These are phyloP conservation scores for Glaucopsyche alexis DNA, from an alignment of 2,888 invertebrate species.

Conservation along the genomic window DNA sequence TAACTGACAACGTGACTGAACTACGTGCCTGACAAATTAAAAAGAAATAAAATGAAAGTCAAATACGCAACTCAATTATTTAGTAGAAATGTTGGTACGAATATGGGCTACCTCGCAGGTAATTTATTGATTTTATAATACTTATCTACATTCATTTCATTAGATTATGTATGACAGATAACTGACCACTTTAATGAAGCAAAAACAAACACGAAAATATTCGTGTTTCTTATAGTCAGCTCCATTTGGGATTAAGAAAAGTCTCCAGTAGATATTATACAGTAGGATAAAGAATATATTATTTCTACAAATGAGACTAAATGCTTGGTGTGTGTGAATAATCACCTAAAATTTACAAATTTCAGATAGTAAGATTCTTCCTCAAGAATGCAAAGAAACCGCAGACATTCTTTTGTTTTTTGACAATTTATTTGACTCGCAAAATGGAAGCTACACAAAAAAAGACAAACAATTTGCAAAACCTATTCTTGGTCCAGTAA, in stretches of 20 bases:
- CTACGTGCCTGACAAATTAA: slow-evolving; percentile 40
- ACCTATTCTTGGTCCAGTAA: no score
- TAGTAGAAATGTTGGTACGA: slow-evolving; percentile 22
- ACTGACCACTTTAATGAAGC: not conserved
- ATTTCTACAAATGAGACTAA: no score
- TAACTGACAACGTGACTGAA: slow-evolving; percentile 42
- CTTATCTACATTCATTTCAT: no score
- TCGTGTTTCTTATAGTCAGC: not conserved
- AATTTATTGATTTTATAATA: not conserved
- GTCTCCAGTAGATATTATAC: not conserved
- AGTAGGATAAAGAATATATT: no score
- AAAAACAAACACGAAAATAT: not conserved
- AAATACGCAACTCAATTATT: slow-evolving; percentile 35
- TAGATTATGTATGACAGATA: not conserved
- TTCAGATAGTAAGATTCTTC: no score
- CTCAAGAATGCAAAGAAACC: no score
- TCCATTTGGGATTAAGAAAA: slow-evolving; percentile 37
- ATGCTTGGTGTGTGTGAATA: no score
- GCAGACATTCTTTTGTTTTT: no score
- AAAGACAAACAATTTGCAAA: no score
- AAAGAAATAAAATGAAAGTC: slow-evolving; percentile 40
- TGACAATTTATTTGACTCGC: no score
- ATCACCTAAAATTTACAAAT: no score
- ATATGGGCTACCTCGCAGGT: slow-evolving; percentile 31
- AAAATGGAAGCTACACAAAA: no score